Base-by-base conservation (phyloP, 2,113 vertebrate genomes). In the Rhinoptilus africanus region DNA sequence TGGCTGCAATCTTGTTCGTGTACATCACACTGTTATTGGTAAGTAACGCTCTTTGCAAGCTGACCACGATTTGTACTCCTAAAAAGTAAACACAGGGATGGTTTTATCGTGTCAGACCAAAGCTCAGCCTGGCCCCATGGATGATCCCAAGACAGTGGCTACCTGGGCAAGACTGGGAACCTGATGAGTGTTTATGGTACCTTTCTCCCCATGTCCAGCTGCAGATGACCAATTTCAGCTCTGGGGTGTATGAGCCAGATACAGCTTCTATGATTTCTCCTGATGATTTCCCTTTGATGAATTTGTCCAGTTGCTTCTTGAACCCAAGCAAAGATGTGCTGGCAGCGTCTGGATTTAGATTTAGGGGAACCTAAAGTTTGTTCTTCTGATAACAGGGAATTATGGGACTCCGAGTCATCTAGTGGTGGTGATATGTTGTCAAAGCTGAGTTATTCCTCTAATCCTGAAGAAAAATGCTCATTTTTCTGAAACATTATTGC, bases 1-100 rank as follows among this genome's bases (percentile, higher is more conserved):
- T 98, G 39, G 97, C 98, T 43, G 98, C 97, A 2, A 50, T 97
- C 47, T 90, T 98, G 64, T 98, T 99, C 37, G 82, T 96, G 4
- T 99, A 99, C 96, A 96, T 98, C 60, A 95, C 98, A 0, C 74
- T 99, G 6, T 95, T 99, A 16, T 13, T 99, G 98, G 99, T 99
- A 96, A 98, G 98, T 85, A 83, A 66, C 14, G 35, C 24, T 79
- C n/a, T 19, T 59, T 28, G 26, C 51, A 19, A 72, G 8, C 19
- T 60, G 28, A 28, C 39, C 15, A 14, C 41, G 64, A 41, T 30
- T 74, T 47, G 9, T 8, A 35, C 51, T 37, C 57, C 71, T 77
- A 13, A 34, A 72, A 75, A 63, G 7, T n/a, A 14, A 43, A 39
- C 4, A 6, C 3, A 68, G 18, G 22, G 22, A 11, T 69, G 84